Evolutionary conservation across 2,113 vertebrate genomes (phyloP), one percentile per base, ranked within the genome.

Genomic region (Cochlearius cochlearius): DNA sequence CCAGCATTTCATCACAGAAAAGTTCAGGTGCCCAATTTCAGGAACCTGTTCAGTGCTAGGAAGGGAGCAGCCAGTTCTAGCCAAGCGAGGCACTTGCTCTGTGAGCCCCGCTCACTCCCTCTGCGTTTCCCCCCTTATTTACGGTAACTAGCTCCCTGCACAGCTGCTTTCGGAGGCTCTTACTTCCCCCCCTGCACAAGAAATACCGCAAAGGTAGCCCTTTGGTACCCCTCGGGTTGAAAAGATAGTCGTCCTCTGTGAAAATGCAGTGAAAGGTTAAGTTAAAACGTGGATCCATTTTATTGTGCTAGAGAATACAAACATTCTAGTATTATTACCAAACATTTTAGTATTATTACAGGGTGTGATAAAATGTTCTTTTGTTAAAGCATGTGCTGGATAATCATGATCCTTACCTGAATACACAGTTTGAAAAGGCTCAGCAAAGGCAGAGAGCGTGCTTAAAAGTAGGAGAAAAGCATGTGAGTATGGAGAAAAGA

Each of bases 201-300:
- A 78, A 56, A 52, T 12, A 63, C 7, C 18, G 22, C 25, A n/a
- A 30, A 59, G 10, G 8, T 25, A 49, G n/a, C 27, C 26, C 20
- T 73, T 53, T 68, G 22, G 50, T 34, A 25, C 47, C 14, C 17
- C n/a, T 84, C 17, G 13, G 19, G 32, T 12, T 49, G 50, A 80
- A 92, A 80, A 73, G 3, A 34, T 6, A 62, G 21, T 19, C 0
- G 0, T 11, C 14, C 22, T 68, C 47, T 58, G 21, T 68, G 56
- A 73, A 87, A 94, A 73, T 21, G 25, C 27, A 63, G 17, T 10
- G 7, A 72, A 55, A 67, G 4, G 3, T 15, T 15, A 75, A 85
- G 22, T 64, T 58, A 90, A 78, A 92, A 79, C 32, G 27, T 20
- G 14, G 25, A 45, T 59, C 23, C 1, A 11, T 82, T 95, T 90